phyloP scores from a whole-genome alignment of 2,113 vertebrate species.

The Odontophorus gujanensis region DNA sequence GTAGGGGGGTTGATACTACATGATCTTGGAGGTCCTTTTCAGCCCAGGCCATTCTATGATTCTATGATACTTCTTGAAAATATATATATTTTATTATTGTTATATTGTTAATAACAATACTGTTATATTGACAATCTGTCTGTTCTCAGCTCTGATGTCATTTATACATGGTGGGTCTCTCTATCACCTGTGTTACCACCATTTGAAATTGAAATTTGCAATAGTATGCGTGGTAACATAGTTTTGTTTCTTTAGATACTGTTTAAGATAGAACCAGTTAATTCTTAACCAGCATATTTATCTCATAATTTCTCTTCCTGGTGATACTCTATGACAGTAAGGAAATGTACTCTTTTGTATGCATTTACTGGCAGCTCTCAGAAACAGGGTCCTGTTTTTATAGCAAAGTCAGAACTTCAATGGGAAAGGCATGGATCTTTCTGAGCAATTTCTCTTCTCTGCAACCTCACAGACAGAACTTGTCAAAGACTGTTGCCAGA shows the following conservation, averaged over 20 bases:
- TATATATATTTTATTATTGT: too few relatives aligned
- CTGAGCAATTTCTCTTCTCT: slow-evolving; percentile 31
- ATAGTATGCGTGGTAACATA: not conserved
- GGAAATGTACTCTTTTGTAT: slow-evolving; percentile 31
- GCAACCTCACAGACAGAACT: slow-evolving; percentile 36
- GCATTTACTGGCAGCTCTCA: slow-evolving; percentile 17
- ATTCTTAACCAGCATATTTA: not conserved
- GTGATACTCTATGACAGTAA: not conserved
- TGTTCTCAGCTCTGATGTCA: not conserved
- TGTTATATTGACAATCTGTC: not conserved
- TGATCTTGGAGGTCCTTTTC: too few relatives aligned
- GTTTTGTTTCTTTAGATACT: not conserved
- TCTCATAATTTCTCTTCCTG: not conserved
- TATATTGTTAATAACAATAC: too few relatives aligned
- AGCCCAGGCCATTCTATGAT: too few relatives aligned
- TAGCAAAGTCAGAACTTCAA: slow-evolving; percentile 27
- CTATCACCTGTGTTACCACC: not conserved
- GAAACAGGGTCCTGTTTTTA: slow-evolving; percentile 42
- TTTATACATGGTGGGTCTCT: not conserved
- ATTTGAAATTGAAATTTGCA: not conserved
- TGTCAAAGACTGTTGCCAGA: slow-evolving; percentile 72
- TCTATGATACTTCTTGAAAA: not conserved
- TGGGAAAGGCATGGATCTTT: slow-evolving; percentile 33
- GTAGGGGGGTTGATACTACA: too few relatives aligned
- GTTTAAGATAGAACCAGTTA: not conserved